Percentiles rank a stretch among this genome's conserved stretches.
phyloP scores from a whole-genome alignment of 2,888 invertebrate genomes.

The Colletes collaris region DNA sequence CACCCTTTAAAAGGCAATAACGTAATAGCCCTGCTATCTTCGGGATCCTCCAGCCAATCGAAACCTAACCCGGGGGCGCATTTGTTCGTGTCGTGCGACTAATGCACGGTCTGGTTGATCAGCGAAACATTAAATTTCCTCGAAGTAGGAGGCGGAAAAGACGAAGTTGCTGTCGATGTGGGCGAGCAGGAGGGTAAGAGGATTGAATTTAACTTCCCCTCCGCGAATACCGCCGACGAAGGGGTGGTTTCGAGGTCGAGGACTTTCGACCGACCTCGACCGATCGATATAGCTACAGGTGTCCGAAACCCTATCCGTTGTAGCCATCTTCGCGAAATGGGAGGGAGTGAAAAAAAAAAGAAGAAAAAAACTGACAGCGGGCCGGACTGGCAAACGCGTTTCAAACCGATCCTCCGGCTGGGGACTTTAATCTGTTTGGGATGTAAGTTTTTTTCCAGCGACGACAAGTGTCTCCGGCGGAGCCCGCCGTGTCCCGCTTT shows the following conservation, averaged over 20 bases:
- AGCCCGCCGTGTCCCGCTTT: constrained; percentile 3
- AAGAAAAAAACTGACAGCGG: neutral
- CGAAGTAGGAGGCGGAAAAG: constrained; percentile 21
- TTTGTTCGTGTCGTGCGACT: constrained; percentile 12
- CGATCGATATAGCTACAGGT: constrained; percentile 81
- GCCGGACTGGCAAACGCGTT: neutral
- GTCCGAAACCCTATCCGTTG: constrained; percentile 68
- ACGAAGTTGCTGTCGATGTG: constrained; percentile 39
- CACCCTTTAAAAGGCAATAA: neutral
- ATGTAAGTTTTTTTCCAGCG: constrained; percentile 1
- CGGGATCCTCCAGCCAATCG: neutral
- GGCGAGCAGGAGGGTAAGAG: constrained; percentile 51
- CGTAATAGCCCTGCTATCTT: neutral
- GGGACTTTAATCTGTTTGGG: constrained; percentile 4
- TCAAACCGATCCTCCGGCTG: neutral
- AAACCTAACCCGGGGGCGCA: neutral
- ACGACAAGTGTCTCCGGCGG: neutral
- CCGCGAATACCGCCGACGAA: constrained; percentile 40
- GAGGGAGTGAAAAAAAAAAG: too few species aligned
- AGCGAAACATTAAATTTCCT: constrained; percentile 37
- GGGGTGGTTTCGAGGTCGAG: constrained; percentile 70
- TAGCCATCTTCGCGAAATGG: constrained; percentile 2
- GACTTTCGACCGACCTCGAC: constrained; percentile 68
- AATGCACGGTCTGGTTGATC: constrained; percentile 25
- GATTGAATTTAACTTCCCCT: constrained; percentile 64